phyloP scores from a whole-genome alignment of 2,797 vertebrate species.

The Loris lydekkerianus region DNA sequence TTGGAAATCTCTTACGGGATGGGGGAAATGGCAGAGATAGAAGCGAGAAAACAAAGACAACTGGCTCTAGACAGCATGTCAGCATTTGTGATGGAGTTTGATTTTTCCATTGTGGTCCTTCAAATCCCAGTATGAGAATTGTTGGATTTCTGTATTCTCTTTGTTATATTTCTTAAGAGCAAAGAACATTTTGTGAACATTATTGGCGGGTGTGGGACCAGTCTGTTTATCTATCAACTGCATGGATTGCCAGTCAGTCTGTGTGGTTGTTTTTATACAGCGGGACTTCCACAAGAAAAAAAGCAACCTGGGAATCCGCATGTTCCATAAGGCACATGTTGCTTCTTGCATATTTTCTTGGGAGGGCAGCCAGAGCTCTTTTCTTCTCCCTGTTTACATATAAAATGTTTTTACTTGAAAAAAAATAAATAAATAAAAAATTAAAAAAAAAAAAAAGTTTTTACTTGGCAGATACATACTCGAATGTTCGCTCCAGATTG shows the following conservation, averaged over 20 bases:
- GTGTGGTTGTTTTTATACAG: background rate
- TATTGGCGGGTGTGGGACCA: background rate
- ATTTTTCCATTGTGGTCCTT: background rate
- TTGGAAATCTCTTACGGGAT: background rate
- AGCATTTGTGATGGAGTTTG: background rate
- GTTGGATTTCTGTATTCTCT: conserved; percentile 23
- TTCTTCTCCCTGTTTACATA: background rate
- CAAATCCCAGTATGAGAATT: background rate
- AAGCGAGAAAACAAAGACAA: conserved; percentile 50
- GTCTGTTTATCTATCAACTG: background rate
- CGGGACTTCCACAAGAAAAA: background rate
- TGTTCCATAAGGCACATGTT: background rate
- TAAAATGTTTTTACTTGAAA: conserved; percentile 17
- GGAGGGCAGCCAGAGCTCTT: background rate
- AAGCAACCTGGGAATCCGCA: background rate
- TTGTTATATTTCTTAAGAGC: background rate
- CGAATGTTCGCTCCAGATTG: conserved; percentile 49
- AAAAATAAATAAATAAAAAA: no score
- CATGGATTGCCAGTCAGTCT: background rate
- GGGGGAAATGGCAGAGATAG: background rate
- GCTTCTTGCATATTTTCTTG: background rate
- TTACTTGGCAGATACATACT: conserved; percentile 51
- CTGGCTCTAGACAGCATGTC: background rate
- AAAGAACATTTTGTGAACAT: background rate
- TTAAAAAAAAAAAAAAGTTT: background rate